phyloP scores from a whole-genome alignment of 2,888 invertebrate genomes.

The Nomada flava region DNA sequence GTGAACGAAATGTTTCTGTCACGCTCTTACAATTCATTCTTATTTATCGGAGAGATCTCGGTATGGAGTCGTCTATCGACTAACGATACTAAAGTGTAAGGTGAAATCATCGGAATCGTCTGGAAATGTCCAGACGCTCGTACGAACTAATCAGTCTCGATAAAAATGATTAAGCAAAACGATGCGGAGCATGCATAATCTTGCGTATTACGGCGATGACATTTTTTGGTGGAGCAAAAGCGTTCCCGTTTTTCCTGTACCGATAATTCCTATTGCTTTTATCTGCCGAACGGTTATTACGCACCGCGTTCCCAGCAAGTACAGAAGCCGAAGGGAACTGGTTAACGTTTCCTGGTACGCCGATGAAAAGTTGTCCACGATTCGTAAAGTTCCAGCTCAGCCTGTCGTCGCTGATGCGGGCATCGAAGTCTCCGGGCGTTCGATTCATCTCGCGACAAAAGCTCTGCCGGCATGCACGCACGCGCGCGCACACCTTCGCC shows the following conservation, averaged over 20 bases:
- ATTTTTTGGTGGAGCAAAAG: not conserved
- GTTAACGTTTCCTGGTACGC: not conserved
- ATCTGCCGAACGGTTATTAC: too few species aligned
- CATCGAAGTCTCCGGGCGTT: slow-evolving; percentile 9
- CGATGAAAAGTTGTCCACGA: not conserved
- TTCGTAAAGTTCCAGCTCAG: not conserved
- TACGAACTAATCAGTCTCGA: too few species aligned
- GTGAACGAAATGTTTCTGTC: too few species aligned
- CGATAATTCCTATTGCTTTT: not conserved
- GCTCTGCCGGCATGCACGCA: not conserved
- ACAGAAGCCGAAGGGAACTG: too few species aligned
- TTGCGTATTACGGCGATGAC: too few species aligned
- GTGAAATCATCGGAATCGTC: slow-evolving; percentile 41
- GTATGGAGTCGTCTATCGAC: not conserved
- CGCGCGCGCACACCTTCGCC: not conserved
- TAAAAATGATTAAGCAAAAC: slow-evolving; percentile 14
- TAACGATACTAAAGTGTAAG: slow-evolving; percentile 30
- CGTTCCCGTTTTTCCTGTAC: not conserved
- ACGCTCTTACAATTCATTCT: not conserved
- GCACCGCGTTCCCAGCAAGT: too few species aligned
- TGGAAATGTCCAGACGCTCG: slow-evolving; percentile 17
- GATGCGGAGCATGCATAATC: not conserved
- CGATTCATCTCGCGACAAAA: not conserved
- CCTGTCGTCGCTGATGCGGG: not conserved
- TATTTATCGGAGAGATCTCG: slow-evolving; percentile 11